Base-by-base conservation (phyloP, 1,140 invertebrate genomes). In the Neoseiulus cucumeris region DNA sequence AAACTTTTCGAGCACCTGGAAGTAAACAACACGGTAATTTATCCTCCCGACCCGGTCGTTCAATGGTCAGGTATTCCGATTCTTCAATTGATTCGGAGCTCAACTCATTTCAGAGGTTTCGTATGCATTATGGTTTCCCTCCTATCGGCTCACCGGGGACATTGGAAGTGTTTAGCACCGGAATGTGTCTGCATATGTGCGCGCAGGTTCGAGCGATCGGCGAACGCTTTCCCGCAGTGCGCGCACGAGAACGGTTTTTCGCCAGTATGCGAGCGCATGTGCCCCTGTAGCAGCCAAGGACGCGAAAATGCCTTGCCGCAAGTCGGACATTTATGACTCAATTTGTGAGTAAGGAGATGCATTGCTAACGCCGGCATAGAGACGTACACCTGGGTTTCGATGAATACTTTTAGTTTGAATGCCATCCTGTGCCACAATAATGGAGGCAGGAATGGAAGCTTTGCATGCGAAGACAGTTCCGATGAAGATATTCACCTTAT, bases 141-240 rank as follows among this genome's bases (percentile, higher is more conserved):
- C n/a, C n/a, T n/a, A n/a, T n/a, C 14, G 17, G 22, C 51, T 25
- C 33, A 59, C 55, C 88, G 81, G 68, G 85, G 81, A 75, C 95
- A 98, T 73, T 87, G 85, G 78, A 90, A 96, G 74, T 94, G 91
- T 78, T 98, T 98, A 73, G 91, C 89, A 2, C 86, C 81, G 14
- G 91, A 94, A 76, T 98, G 94, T 0, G 94, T 98, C 76, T 98
- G 93, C 92, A 98, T 97, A 81, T 98, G 95, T 0, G 95, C 95
- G 0, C 91, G 80, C 14, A 99, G 79, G 75, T 99, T 99, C 65
- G 91, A 95, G 39, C 94, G 80, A 78, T 99, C 94, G 4, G 95
- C 94, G 76, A 98, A 99, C 5, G 91, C 90, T 75, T 98, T 98
- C 51, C 92, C 93, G 77, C 95, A 99, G 74, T 97, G 92, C 7